These are phyloP conservation scores for Oopsacas minuta DNA, from an alignment of 37 sponge, comb jelly and placozoan genomes.

Conservation along the genomic window DNA sequence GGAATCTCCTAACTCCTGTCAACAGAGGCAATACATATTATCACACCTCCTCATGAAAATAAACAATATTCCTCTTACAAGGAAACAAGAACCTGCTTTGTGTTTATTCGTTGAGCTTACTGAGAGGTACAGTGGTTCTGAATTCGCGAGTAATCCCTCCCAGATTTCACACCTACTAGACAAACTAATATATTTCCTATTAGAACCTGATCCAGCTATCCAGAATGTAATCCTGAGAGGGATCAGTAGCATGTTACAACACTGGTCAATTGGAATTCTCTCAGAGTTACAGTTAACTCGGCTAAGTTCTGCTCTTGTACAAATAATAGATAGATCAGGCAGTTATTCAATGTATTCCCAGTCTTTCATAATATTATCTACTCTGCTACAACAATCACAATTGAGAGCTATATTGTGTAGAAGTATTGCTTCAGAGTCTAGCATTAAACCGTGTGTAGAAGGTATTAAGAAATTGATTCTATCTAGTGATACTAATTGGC, in stretches of 20 bases:
- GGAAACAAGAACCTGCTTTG: background rate
- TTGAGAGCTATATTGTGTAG: background rate
- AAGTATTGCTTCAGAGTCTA: background rate
- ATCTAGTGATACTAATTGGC: background rate
- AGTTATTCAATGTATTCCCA: background rate
- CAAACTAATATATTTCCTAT: background rate
- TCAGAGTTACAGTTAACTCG: background rate
- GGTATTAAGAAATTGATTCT: background rate
- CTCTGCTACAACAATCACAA: background rate
- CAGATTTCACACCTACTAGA: background rate
- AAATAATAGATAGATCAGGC: background rate
- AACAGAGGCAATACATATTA: background rate
- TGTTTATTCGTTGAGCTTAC: background rate
- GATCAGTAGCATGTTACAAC: background rate
- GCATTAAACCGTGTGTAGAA: background rate
- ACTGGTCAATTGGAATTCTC: constrained; percentile 13
- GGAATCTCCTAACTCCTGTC: background rate
- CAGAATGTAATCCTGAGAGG: background rate
- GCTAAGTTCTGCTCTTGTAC: background rate
- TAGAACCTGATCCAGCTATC: background rate
- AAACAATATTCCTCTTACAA: background rate
- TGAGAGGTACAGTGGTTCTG: background rate
- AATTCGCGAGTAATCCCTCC: background rate
- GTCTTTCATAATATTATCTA: background rate
- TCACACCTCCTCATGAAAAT: constrained; percentile 8